Conservation (phyloP, 2,888 invertebrate genomes). For the Chloroclysta siterata region DNA sequence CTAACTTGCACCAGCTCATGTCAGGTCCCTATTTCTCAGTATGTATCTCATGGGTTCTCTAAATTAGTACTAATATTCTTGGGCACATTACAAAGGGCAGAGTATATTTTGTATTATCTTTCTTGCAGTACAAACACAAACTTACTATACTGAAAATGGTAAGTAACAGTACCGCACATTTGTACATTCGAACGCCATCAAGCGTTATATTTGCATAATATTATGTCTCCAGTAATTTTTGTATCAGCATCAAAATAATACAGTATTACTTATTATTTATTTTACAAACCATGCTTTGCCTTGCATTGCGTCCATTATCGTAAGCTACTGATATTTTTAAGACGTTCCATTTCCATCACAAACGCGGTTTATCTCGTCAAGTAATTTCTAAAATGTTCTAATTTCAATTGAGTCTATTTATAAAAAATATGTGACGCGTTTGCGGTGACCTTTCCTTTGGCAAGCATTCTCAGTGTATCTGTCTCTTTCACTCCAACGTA, state of each 20-base stretch:
- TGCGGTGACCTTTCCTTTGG: constrained; percentile 12
- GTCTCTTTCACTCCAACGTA: constrained; percentile 17
- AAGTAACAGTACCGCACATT: constrained; percentile 3
- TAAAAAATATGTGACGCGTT: constrained; percentile 1
- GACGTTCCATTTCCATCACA: constrained; percentile 11
- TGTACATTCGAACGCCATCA: constrained; percentile 1
- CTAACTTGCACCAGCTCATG: constrained; percentile 35
- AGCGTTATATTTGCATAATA: constrained; percentile 6
- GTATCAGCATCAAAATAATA: constrained; percentile 4
- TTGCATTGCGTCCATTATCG: constrained; percentile 46
- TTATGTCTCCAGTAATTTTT: constrained; percentile 3
- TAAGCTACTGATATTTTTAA: constrained; percentile 6
- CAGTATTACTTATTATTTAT: constrained; percentile 6
- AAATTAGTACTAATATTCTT: neutral
- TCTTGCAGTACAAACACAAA: constrained; percentile 22
- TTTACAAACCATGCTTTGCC: constrained; percentile 54
- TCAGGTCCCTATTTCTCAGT: constrained; percentile 6
- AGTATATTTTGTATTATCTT: constrained; percentile 24
- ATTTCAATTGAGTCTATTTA: neutral
- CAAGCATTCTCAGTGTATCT: constrained; percentile 9
- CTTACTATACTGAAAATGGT: constrained; percentile 21
- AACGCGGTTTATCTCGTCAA: constrained; percentile 2
- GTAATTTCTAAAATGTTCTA: neutral
- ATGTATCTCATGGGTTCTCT: constrained; percentile 4
- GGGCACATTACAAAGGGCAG: constrained; percentile 14